phyloP scores from a whole-genome alignment of 2,113 vertebrate genomes.

The Xerus inauris region DNA sequence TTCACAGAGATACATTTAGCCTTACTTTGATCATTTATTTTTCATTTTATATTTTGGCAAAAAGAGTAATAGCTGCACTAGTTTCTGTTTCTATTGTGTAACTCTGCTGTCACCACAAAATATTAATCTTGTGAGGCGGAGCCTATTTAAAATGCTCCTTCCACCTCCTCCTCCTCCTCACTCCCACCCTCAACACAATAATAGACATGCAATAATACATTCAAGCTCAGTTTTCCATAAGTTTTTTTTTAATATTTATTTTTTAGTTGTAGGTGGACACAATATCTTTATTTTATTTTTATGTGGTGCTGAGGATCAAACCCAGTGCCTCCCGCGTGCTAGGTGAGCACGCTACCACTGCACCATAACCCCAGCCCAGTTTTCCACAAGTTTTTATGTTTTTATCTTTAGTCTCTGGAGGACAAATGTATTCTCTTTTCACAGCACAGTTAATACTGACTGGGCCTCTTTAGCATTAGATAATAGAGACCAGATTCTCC shows the following conservation, averaged over 20 bases:
- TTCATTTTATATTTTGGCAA: constrained; percentile 9
- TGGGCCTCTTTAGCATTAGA: background rate
- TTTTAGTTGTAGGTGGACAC: too few relatives aligned
- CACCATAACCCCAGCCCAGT: too few relatives aligned
- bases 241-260: too few relatives aligned
- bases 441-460: background rate
- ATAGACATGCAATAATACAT: background rate
- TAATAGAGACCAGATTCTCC: background rate
- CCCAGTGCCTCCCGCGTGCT: too few relatives aligned
- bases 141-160: background rate
- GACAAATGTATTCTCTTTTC: background rate
- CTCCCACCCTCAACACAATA: background rate
- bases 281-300: too few relatives aligned
- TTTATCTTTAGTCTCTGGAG: background rate
- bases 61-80: background rate
- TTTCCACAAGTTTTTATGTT: background rate
- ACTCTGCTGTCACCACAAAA: background rate
- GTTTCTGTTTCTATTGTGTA: background rate
- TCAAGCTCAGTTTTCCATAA: background rate
- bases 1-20: constrained; percentile 9
- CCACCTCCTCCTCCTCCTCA: background rate
- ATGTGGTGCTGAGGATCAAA: too few relatives aligned
- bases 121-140: background rate
- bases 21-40: background rate
- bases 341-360: too few relatives aligned